Percentiles rank a stretch among this genome's conserved stretches.
These are phyloP conservation scores for Brachionus calyciflorus DNA, from an alignment of 1,140 invertebrate genomes.

Conservation along the genomic window DNA sequence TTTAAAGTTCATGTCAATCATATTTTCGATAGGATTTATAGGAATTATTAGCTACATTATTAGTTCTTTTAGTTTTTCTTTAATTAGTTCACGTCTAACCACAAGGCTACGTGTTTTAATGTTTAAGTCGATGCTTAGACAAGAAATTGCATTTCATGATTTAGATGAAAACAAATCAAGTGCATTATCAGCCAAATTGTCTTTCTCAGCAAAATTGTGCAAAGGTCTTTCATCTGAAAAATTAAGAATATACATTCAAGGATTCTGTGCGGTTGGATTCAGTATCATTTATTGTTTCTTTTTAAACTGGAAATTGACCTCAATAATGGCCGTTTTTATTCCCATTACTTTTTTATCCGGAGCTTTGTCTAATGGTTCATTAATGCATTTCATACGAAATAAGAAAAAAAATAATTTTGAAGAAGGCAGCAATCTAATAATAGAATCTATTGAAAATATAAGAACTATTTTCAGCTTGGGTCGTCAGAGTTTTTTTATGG, in stretches of 20 bases:
- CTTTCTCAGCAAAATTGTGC: constrained; percentile 63
- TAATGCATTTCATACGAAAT: neutral
- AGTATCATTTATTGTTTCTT: constrained; percentile 72
- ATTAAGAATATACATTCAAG: constrained; percentile 59
- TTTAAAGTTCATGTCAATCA: neutral
- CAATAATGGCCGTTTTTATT: constrained; percentile 73
- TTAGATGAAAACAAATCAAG: constrained; percentile 62
- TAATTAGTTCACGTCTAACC: constrained; percentile 70
- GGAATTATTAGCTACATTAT: neutral
- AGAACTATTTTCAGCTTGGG: neutral
- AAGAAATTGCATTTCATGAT: constrained; percentile 65
- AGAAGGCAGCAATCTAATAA: neutral
- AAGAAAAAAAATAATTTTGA: constrained; percentile 23
- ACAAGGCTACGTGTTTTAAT: constrained; percentile 67
- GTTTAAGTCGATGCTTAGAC: constrained; percentile 65
- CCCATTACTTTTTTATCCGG: constrained; percentile 66
- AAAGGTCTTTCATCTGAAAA: constrained; percentile 63
- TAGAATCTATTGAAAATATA: constrained; percentile 37
- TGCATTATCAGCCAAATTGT: constrained; percentile 62
- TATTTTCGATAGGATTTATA: neutral
- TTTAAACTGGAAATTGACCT: constrained; percentile 76
- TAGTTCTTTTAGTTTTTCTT: neutral
- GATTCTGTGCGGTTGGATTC: constrained; percentile 62
- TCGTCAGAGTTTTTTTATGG: neutral
- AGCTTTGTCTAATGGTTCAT: no score